Percentiles rank a stretch among this genome's conserved stretches.
These are phyloP conservation scores for Halictus ligatus DNA, from an alignment of 2,888 invertebrate species.

Conservation along the genomic window DNA sequence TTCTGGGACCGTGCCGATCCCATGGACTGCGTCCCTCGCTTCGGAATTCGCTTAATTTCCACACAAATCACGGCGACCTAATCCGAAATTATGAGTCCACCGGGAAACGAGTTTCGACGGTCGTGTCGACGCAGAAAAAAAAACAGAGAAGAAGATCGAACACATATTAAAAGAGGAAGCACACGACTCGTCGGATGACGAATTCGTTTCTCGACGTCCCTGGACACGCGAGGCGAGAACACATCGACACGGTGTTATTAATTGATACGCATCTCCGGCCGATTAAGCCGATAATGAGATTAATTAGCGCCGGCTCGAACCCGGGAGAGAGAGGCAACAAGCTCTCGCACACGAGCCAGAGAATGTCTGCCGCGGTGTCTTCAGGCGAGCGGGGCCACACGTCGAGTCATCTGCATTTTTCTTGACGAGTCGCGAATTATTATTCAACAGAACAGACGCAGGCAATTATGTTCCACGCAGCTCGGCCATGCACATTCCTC, in stretches of 20 bases:
- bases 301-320: constrained; percentile 68
- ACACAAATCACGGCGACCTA: constrained; percentile 22
- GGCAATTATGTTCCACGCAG: constrained; percentile 50
- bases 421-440: constrained; percentile 54
- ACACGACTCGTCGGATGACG: neutral
- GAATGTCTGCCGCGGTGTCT: constrained; percentile 23
- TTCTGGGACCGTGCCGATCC: constrained; percentile 11
- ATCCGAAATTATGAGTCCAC: constrained; percentile 36
- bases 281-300: constrained; percentile 73
- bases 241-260: constrained; percentile 64
- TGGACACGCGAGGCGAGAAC: constrained; percentile 34
- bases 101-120: constrained; percentile 19
- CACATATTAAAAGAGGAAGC: neutral
- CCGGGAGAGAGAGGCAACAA: neutral
- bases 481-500: constrained; percentile 48
- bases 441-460: constrained; percentile 32
- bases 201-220: constrained; percentile 1
- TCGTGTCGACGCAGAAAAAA: neutral
- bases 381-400: constrained; percentile 15
- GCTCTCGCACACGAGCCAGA: neutral
- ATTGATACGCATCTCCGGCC: constrained; percentile 71
- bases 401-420: constrained; percentile 60
- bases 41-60: constrained; percentile 28
- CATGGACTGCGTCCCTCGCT: neutral
- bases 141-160: neutral